Percentiles rank a stretch among this genome's conserved stretches.
Conservation (phyloP, 2,113 vertebrate genomes). For the Rallus limicola region DNA sequence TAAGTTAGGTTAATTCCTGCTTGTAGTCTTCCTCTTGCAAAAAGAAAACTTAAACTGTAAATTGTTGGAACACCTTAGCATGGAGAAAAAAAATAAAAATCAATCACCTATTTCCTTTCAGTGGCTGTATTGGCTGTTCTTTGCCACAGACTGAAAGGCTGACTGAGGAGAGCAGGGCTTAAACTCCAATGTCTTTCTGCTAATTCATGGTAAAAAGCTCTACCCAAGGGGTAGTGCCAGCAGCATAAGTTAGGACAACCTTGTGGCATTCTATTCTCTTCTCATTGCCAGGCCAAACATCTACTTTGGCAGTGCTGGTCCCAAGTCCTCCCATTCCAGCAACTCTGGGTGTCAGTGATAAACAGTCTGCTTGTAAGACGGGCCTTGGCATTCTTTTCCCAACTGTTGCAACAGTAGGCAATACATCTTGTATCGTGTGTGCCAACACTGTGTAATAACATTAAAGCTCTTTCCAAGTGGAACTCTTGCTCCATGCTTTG, state of each 20-base stretch:
- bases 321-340: background rate
- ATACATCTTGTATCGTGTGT: accelerated
- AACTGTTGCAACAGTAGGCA: background rate
- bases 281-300: background rate
- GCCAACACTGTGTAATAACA: background rate
- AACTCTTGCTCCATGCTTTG: background rate
- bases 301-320: background rate
- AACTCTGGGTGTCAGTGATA: background rate
- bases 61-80: background rate
- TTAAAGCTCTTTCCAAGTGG: background rate
- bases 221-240: background rate
- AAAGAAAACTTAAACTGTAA: background rate
- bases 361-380: background rate
- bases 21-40: background rate
- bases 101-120: background rate
- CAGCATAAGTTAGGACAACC: background rate
- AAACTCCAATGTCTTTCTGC: background rate
- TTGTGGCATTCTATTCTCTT: background rate
- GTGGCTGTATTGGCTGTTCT: background rate
- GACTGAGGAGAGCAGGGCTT: background rate
- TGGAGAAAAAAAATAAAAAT: background rate
- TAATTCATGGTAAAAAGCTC: background rate
- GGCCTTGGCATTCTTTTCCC: background rate
- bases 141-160: background rate
- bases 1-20: background rate